phyloP scores from a whole-genome alignment of 2,113 vertebrate species.

The Drymodes brunneopygia region DNA sequence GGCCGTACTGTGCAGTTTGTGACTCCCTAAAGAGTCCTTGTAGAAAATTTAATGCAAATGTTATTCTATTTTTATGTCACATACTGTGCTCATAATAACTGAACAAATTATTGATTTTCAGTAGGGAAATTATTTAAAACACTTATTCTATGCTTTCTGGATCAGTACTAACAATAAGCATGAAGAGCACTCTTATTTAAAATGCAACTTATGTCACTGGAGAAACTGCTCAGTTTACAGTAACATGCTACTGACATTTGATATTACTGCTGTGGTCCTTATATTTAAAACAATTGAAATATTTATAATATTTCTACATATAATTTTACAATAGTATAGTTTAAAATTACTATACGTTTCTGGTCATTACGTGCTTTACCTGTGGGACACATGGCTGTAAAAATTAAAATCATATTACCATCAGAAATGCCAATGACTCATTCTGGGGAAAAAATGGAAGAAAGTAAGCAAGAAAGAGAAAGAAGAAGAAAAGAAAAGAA shows the following conservation, averaged over 20 bases:
- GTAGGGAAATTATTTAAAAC: conserved; percentile 49
- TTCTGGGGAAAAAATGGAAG: neutral
- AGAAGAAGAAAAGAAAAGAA: too few species aligned
- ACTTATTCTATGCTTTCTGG: conserved; percentile 29
- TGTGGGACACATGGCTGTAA: neutral
- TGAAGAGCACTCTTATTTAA: conserved; percentile 1
- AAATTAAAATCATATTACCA: neutral
- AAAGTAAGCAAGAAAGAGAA: too few species aligned
- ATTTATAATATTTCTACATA: neutral
- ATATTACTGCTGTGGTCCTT: neutral
- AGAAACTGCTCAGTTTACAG: neutral
- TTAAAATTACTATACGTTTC: neutral
- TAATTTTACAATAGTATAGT: neutral
- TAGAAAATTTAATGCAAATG: conserved; percentile 46
- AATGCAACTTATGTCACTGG: neutral
- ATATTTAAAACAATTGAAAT: neutral
- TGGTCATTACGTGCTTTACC: neutral
- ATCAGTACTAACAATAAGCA: conserved; percentile 20
- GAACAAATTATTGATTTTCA: conserved; percentile 59
- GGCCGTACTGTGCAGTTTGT: neutral
- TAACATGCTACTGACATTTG: neutral
- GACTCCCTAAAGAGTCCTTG: conserved; percentile 37
- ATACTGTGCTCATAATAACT: conserved; percentile 17
- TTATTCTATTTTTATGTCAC: conserved; percentile 34
- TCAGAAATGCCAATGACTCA: neutral